Base-by-base conservation (phyloP, 2,888 invertebrate species). In the Melanotus villosus region DNA sequence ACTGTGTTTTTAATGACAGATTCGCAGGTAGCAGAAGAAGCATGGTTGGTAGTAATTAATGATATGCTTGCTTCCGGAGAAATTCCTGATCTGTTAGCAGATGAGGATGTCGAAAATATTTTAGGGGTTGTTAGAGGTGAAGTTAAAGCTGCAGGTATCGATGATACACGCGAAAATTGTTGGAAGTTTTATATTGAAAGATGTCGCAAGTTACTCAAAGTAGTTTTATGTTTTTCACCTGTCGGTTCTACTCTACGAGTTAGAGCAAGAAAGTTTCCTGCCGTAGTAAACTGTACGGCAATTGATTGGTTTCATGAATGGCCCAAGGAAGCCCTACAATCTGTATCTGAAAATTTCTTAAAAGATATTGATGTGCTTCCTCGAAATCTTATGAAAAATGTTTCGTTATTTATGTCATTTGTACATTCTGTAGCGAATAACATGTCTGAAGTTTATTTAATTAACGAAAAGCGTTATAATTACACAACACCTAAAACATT, bases 241-340 rank as follows among this genome's bases (percentile, higher is more conserved):
- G 97, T 98, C 60, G 98, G 98, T 0, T 91, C 93, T 0, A 96
- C 95, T 0, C 86, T 98, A 12, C 87, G 98, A 58, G 87, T 96
- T 12, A 89, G 98, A 63, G 93, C 94, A 2, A 89, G 98, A 60
- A 96, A 97, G 84, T 98, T 98, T 86, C 98, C 98, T 0, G 96
- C 98, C 0, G 86, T 98, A 30, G 93, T 96, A 12, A 98, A 95
- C 86, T 96, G 96, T 81, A 95, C 97, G 0, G 91, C 94, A 12
- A 97, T 98, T 74, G 93, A 98, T 84, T 98, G 98, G 97, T 98
- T 98, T 85, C 97, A 98, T 82, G 95, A 97, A 81, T 98, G 98
- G 98, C 98, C 98, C 0, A 89, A 90, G 80, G 93, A 96, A 81
- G 98, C 98, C 26, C 86, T 98, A 78, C 89, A 93, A 72, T 96